Evolutionary conservation across 2,888 invertebrate species (phyloP).

Genomic region (Alviniconcha strummeri): DNA sequence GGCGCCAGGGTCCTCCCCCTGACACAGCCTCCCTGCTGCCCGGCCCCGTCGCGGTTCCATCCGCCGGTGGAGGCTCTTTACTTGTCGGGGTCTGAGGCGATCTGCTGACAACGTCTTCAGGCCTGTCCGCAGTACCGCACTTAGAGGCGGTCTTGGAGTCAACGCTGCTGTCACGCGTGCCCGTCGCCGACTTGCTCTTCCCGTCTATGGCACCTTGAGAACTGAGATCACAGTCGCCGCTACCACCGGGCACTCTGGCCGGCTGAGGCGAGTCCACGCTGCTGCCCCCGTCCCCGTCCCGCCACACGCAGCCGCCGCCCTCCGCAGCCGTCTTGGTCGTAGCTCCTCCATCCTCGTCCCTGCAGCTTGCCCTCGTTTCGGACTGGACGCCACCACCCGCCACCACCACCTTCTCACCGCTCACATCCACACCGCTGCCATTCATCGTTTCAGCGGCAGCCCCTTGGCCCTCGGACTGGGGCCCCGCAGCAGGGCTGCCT

Average conservation of each 20-base stretch:
- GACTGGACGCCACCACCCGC: not conserved
- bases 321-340: not conserved
- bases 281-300: conserved; percentile 23
- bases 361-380: not conserved
- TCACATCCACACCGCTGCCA: not conserved
- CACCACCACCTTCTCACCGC: too few species aligned
- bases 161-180: not conserved
- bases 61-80: too few species aligned
- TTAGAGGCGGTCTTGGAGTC: not conserved
- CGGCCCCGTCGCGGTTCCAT: not conserved
- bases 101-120: too few species aligned
- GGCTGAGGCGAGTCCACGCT: conserved; percentile 10
- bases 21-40: not conserved
- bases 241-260: not conserved
- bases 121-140: not conserved
- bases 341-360: conserved; percentile 15
- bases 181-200: too few species aligned
- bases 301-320: not conserved
- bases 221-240: not conserved
- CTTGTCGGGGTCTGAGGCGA: too few species aligned
- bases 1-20: not conserved
- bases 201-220: too few species aligned
- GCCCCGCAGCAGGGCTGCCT: not conserved
- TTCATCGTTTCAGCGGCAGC: not conserved
- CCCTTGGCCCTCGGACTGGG: not conserved